Conservation (phyloP, 2,797 vertebrate species). For the Merluccius polli region DNA sequence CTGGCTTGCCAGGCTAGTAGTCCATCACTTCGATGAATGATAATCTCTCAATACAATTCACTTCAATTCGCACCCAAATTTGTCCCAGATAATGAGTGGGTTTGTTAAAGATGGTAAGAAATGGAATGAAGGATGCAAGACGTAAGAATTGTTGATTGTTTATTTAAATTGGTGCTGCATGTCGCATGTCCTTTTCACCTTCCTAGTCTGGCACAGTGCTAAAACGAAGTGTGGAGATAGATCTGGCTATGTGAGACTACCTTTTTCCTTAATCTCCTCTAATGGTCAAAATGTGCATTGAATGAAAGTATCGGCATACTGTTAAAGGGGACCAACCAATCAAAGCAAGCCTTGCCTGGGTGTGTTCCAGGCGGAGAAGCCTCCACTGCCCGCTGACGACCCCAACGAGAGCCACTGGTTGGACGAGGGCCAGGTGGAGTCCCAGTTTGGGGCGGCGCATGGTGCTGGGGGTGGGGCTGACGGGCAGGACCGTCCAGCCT, state of each 20-base stretch:
- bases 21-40: too few relatives aligned
- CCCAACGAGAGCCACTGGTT: conserved; percentile 35
- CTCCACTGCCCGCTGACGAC: conserved; percentile 53
- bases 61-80: too few relatives aligned
- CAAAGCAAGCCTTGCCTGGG: neutral
- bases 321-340: neutral
- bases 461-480: neutral
- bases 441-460: conserved; percentile 38
- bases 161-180: neutral
- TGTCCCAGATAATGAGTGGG: too few relatives aligned
- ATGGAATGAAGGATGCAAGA: too few relatives aligned
- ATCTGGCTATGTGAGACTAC: too few relatives aligned
- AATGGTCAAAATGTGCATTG: neutral
- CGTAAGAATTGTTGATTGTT: too few relatives aligned
- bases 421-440: conserved; percentile 53
- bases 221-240: too few relatives aligned
- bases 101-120: too few relatives aligned
- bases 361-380: conserved; percentile 66
- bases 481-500: conserved; percentile 64
- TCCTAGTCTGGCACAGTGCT: too few relatives aligned
- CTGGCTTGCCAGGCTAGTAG: too few relatives aligned
- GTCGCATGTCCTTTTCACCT: neutral
- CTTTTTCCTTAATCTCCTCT: neutral
- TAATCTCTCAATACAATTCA: too few relatives aligned
- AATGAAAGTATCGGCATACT: neutral